Evolutionary conservation across 1,140 invertebrate genomes (phyloP), one percentile per base, ranked within the genome.

Genomic region (Hyposmocoma kahamanoa): DNA sequence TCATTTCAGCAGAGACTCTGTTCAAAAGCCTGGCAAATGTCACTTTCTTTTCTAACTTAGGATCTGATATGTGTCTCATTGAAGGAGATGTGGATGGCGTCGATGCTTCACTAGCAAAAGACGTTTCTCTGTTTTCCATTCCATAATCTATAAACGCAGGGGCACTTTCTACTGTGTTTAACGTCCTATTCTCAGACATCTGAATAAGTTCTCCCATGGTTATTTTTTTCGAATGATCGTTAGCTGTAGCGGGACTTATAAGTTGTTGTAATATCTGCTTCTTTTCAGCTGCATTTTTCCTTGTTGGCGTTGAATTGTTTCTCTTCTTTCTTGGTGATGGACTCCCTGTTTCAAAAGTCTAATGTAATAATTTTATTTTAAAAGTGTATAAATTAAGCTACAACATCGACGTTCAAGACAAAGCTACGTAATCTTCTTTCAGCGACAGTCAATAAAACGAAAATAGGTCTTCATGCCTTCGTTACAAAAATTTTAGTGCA

Each of bases 251-350:
- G 0, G 84, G 86, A 50, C 81, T 86, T 59, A 94, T 90, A 9
- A 94, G 77, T 61, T 92, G 91, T 66, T 93, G 91, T 4, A 94
- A 85, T 47, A 94, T 93, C 78, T 92, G 91, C 65, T 92, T 92
- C 67, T 92, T 93, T 71, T 92, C 91, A 22, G 89, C 90, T 52
- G 90, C 90, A 66, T 89, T 91, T 73, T 90, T 91, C 78, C 90
- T 91, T 32, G 89, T 90, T 53, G 90, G 90, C 44, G 90, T 92
- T 30, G 91, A 93, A 72, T 92, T 92, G 71, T 92, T 92, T 41
- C 91, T 87, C 81, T 91, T 91, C 71, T 92, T 91, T 49, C 91
- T 88, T 21, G 91, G 91, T 20, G 91, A 92, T 26, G 91, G 91
- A 26, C 90, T 90, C 69, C 91, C 91, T 93, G 75, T 59, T 55